Evolutionary conservation across 2,113 vertebrate species (phyloP).

Genomic region (Cricetomys ansorgei): DNA sequence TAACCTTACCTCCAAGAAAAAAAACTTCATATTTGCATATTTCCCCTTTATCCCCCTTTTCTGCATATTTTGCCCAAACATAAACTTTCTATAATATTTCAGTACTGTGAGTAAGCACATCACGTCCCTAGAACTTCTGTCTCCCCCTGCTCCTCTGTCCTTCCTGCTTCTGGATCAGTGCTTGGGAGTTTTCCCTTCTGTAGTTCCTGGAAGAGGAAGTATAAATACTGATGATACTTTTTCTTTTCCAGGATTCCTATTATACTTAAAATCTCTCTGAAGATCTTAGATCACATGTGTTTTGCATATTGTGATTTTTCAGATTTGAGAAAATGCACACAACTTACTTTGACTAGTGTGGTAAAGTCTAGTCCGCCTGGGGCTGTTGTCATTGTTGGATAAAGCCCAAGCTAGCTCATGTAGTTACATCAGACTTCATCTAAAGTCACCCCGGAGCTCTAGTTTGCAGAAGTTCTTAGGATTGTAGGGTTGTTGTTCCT

Average conservation of each 20-base stretch:
- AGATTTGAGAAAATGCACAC: slow-evolving; percentile 38
- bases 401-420: slow-evolving; percentile 7
- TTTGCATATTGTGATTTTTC: slow-evolving; percentile 27
- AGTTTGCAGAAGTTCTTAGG: slow-evolving; percentile 11
- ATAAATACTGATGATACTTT: background rate
- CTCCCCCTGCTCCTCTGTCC: background rate
- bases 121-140: background rate
- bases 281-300: background rate
- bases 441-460: background rate
- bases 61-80: background rate
- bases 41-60: background rate
- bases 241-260: slow-evolving; percentile 33
- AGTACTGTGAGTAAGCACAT: background rate
- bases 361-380: background rate
- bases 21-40: slow-evolving; percentile 25
- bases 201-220: background rate
- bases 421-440: background rate
- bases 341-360: background rate
- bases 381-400: background rate
- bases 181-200: slow-evolving; percentile 11
- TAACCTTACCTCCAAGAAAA: background rate
- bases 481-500: background rate
- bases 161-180: background rate
- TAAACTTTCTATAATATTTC: background rate
- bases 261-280: slow-evolving; percentile 30